Base-by-base conservation (phyloP, 2,888 invertebrate genomes). In the Platycheirus rosarum region DNA sequence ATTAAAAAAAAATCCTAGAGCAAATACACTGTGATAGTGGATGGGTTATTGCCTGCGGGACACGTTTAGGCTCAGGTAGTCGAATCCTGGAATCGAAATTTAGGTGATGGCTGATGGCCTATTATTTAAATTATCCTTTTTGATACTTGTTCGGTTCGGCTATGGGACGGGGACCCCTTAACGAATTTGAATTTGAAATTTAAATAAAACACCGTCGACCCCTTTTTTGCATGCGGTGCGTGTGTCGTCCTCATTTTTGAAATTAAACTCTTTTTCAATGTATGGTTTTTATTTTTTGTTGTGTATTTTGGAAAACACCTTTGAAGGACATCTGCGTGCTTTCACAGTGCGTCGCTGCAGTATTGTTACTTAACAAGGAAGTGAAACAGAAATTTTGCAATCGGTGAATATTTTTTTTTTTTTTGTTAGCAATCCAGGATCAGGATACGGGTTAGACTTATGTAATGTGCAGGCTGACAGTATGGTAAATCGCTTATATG, bases 281-380 rank as follows among this genome's bases (percentile, higher is more conserved):
- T 35, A 32, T 37, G 9, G 4, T 7, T 53, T 8, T 23, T 74
- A 42, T 70, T 65, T 68, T 55, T 53, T 35, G 16, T 16, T 13
- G 46, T 14, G n/a, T 26, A 40, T 62, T 76, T 79, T 70, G 75
- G 71, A 65, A 84, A 86, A 85, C 87, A 86, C 86, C 86, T 88
- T 88, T 88, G 85, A 85, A 87, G 87, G 88, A 88, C 89, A 89
- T 88, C 89, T 88, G 88, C 88, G 88, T 88, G 86, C 85, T 75
- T 86, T 86, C 86, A 84, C 85, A 85, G 82, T 85, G 53, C 20
- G 55, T 20, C 44, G 29, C 8, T 9, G 7, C 18, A 35, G 69
- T 57, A 16, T 66, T 68, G 40, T 35, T 44, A 49, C 63, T 66
- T 40, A 84, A 84, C 55, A 69, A 84, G 75, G 85, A 84, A 85